Percentiles rank a stretch among this genome's conserved stretches.
Conservation (phyloP, 2,888 invertebrate genomes). For the Xestoiulus laeticollis region DNA sequence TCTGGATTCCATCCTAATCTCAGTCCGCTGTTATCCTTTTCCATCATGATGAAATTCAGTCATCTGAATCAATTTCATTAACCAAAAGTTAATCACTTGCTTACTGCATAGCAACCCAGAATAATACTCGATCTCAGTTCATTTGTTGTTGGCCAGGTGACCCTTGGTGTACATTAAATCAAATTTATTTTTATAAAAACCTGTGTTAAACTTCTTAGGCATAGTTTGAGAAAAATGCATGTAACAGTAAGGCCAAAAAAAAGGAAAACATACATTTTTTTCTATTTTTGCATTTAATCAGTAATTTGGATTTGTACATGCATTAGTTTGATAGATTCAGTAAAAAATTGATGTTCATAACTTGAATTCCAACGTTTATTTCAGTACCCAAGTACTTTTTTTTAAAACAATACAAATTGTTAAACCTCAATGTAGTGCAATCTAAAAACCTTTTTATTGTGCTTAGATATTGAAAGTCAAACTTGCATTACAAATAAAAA, state of each 20-base stretch:
- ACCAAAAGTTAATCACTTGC: neutral
- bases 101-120: neutral
- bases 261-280: too few relatives aligned
- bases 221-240: neutral
- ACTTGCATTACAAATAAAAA: neutral
- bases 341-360: too few relatives aligned
- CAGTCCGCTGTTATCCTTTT: neutral
- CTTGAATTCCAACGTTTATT: too few relatives aligned
- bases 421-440: too few relatives aligned
- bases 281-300: too few relatives aligned
- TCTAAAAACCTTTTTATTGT: too few relatives aligned
- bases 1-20: neutral
- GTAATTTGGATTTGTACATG: too few relatives aligned
- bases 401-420: too few relatives aligned
- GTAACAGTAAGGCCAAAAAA: too few relatives aligned
- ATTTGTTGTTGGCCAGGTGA: neutral
- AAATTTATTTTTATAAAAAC: neutral
- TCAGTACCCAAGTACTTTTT: too few relatives aligned
- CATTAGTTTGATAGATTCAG: too few relatives aligned
- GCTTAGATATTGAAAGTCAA: too few relatives aligned
- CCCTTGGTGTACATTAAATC: neutral
- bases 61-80: constrained; percentile 5
- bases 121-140: neutral
- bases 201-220: neutral
- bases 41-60: neutral